phyloP scores from a whole-genome alignment of 2,797 vertebrate genomes.

The Heliangelus exortis region DNA sequence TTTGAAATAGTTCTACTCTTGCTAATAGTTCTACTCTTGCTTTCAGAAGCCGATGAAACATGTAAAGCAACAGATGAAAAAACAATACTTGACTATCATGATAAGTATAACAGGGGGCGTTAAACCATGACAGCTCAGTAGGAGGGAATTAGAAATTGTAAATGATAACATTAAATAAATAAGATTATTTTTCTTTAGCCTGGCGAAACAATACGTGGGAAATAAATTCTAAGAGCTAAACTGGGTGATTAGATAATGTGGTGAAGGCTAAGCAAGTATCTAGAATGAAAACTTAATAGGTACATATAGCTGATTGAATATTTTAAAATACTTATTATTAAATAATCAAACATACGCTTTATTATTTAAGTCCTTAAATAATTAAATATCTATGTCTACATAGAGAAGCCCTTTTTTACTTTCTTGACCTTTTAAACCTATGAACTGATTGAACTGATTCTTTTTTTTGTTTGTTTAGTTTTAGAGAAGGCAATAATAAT shows the following conservation, averaged over 20 bases:
- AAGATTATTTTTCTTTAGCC: neutral
- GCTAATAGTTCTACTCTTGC: neutral
- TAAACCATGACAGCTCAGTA: neutral
- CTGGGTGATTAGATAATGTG: neutral
- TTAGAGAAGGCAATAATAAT: neutral
- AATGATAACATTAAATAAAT: neutral
- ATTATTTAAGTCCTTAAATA: neutral
- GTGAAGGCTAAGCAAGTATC: neutral
- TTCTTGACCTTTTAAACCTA: neutral
- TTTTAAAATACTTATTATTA: neutral
- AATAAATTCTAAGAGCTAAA: neutral
- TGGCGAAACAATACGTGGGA: neutral
- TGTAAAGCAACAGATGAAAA: neutral
- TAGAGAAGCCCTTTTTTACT: neutral
- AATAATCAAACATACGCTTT: neutral
- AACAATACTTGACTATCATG: neutral
- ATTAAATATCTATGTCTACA: neutral
- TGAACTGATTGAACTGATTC: neutral
- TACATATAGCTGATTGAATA: neutral
- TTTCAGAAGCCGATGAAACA: neutral
- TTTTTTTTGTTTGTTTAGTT: neutral
- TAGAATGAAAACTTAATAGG: neutral
- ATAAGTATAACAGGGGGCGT: neutral
- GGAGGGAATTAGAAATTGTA: neutral
- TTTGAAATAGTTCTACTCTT: neutral